Evolutionary conservation across 2,888 invertebrate genomes (phyloP), one percentile per base, ranked within the genome.

Genomic region (Willowsia nigromaculata): DNA sequence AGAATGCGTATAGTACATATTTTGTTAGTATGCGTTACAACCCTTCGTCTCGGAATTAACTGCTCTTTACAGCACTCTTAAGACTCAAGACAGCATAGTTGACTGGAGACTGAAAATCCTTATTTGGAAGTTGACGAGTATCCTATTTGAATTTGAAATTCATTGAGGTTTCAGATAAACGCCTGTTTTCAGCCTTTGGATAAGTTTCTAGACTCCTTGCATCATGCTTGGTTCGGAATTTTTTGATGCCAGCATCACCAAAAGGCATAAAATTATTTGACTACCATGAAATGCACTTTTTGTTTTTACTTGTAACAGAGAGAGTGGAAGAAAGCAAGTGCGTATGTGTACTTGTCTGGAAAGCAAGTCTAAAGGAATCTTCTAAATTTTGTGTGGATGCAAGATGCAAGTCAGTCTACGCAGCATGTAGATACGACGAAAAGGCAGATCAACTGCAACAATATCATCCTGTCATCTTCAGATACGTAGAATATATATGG

Each of bases 81-180:
- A 33, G 30, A 62, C 30, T n/a, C 18, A 76, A 76, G 74, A 47
- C 15, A 50, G 15, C 27, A 30, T 25, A 40, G 25, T 50, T 47
- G 47, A 47, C 47, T 50, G 74, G 47, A 76, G 47, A 27, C 74
- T 50, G 27, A n/a, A 47, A 22, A 22, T 65, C 74, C 74, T 76
- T 76, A 47, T 76, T 50, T 76, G 74, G 74, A 50, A 76, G 74
- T 76, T 76, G 74, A 76, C 74, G 74, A 76, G 47, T 25, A 50
- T 47, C 74, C 50, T 76, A 50, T 76, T 76, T 76, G 74, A 47
- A 76, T 76, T 76, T 76, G 47, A 76, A 76, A 76, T 76, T 76
- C 50, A 50, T 76, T 50, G 47, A 43, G 25, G 43, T 25, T 62
- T 30, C 3, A 22, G 62, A 62, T 62, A 62, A 62, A 30, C 33